Conservation (phyloP, 2,113 vertebrate species). For the Scopus umbretta region DNA sequence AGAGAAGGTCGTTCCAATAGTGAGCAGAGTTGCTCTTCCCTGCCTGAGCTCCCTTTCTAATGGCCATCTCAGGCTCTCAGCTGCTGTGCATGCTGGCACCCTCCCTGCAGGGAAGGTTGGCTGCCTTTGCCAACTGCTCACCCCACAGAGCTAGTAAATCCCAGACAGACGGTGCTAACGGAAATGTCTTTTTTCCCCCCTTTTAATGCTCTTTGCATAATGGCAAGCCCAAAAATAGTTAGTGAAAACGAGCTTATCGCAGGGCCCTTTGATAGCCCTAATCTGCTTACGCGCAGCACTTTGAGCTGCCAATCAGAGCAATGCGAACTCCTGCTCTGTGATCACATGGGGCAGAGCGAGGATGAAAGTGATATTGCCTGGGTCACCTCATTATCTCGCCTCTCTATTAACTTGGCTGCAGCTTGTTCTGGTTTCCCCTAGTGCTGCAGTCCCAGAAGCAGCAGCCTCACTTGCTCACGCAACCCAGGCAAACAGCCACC, state of each 20-base stretch:
- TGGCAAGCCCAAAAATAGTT: conserved; percentile 58
- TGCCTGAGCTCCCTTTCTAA: conserved; percentile 32
- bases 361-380: conserved; percentile 60
- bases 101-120: conserved; percentile 32
- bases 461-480: neutral
- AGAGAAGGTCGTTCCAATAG: conserved; percentile 49
- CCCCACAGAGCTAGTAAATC: conserved; percentile 40
- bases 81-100: neutral
- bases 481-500: neutral
- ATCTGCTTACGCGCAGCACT: conserved; percentile 65
- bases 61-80: neutral
- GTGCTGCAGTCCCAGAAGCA: neutral
- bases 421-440: neutral
- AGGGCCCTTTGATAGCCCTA: conserved; percentile 66
- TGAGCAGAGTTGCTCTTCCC: conserved; percentile 3
- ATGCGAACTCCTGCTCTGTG: conserved; percentile 28
- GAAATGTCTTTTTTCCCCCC: conserved; percentile 45
- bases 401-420: conserved; percentile 8
- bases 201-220: conserved; percentile 69
- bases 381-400: conserved; percentile 59
- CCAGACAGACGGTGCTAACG: conserved; percentile 49
- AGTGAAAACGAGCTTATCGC: conserved; percentile 66
- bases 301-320: conserved; percentile 63
- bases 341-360: conserved; percentile 39
- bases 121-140: conserved; percentile 42